Evolutionary conservation across 1,140 invertebrate species (phyloP).

Genomic region (Drosophila mauritiana): DNA sequence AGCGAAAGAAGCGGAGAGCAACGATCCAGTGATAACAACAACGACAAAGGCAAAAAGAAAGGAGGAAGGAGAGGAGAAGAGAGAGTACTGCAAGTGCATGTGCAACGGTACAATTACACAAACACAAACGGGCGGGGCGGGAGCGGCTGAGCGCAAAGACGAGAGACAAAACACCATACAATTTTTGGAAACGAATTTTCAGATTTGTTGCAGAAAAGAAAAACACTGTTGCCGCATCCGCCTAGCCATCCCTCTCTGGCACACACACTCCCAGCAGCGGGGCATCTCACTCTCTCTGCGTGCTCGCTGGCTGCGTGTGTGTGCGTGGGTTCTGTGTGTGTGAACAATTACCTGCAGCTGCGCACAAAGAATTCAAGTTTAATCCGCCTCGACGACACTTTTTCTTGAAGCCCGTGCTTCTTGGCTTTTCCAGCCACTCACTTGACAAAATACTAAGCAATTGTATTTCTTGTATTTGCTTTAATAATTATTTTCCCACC

Average conservation of each 20-base stretch:
- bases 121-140: slow-evolving; percentile 26
- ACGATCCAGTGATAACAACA: slow-evolving; percentile 61
- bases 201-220: slow-evolving; percentile 51
- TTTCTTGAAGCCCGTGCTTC: slow-evolving; percentile 1
- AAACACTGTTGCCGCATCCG: slow-evolving; percentile 53
- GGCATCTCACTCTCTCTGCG: slow-evolving; percentile 8
- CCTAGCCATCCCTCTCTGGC: slow-evolving; percentile 29
- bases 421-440: slow-evolving; percentile 10
- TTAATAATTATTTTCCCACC: slow-evolving; percentile 66
- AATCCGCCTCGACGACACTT: slow-evolving; percentile 28
- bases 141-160: background rate
- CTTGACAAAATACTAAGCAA: slow-evolving; percentile 42
- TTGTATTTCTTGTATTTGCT: slow-evolving; percentile 63
- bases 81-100: slow-evolving; percentile 36
- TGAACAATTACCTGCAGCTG: slow-evolving; percentile 70
- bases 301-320: background rate
- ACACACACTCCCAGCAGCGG: slow-evolving; percentile 9
- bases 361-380: slow-evolving; percentile 61
- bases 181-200: slow-evolving; percentile 22
- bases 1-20: background rate
- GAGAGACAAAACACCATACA: slow-evolving; percentile 5
- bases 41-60: slow-evolving; percentile 28
- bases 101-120: slow-evolving; percentile 31
- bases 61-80: slow-evolving; percentile 2
- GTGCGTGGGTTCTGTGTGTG: background rate